A percentile compares a stretch with the other conserved stretches of the same genome.
Evolutionary conservation across 1,140 invertebrate genomes (phyloP).

Genomic region (Drosophila equinoxialis): DNA sequence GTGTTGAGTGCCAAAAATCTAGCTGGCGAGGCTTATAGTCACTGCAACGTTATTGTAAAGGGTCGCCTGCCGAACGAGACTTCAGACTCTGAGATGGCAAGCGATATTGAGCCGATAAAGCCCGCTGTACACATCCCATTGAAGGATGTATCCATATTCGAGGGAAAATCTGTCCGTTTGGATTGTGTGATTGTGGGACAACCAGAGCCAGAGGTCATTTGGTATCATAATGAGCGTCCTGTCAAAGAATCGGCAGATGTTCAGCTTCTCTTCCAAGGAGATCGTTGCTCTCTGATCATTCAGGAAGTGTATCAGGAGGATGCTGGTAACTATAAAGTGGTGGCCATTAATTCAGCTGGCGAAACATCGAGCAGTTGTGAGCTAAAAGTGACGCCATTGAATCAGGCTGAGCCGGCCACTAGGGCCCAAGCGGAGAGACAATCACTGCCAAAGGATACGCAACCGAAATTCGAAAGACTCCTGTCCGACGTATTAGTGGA

Average conservation of each 20-base stretch:
- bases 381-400: slow-evolving; percentile 84
- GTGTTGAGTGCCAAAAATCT: slow-evolving; percentile 86
- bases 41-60: slow-evolving; percentile 88
- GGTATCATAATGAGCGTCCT: slow-evolving; percentile 92
- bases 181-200: slow-evolving; percentile 93
- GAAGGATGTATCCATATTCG: slow-evolving; percentile 87
- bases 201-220: slow-evolving; percentile 94
- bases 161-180: slow-evolving; percentile 88
- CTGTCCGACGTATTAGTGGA: slow-evolving; percentile 87
- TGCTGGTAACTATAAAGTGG: slow-evolving; percentile 90
- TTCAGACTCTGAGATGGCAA: slow-evolving; percentile 88
- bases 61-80: slow-evolving; percentile 88
- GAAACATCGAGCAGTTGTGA: slow-evolving; percentile 90
- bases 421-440: slow-evolving; percentile 72
- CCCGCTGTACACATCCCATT: slow-evolving; percentile 89
- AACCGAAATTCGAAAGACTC: slow-evolving; percentile 89
- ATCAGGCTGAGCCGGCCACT: slow-evolving; percentile 73
- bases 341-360: slow-evolving; percentile 91
- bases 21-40: slow-evolving; percentile 86
- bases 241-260: slow-evolving; percentile 92
- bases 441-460: slow-evolving; percentile 78
- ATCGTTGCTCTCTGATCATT: slow-evolving; percentile 91
- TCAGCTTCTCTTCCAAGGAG: slow-evolving; percentile 91
- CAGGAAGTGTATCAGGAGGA: slow-evolving; percentile 90
- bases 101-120: slow-evolving; percentile 88